Conservation (phyloP, 2,113 vertebrate species). For the Poicephalus gulielmi region DNA sequence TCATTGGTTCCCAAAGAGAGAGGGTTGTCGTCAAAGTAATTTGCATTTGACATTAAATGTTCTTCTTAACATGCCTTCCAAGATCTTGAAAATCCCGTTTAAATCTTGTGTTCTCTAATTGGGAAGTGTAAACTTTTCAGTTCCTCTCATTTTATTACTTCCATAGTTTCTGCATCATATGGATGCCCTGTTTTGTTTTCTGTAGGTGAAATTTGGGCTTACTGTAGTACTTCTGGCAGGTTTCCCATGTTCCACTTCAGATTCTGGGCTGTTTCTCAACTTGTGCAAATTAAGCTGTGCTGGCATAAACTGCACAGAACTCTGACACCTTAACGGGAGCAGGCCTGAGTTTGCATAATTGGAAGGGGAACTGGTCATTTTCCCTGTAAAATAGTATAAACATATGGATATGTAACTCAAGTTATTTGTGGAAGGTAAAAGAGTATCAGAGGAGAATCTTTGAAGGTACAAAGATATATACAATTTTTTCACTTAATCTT, state of each 20-base stretch:
- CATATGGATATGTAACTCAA: neutral
- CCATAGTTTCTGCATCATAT: neutral
- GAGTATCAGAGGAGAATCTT: slow-evolving; percentile 25
- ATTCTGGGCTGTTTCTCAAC: slow-evolving; percentile 1
- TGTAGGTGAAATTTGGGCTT: neutral
- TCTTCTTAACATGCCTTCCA: neutral
- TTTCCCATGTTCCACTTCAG: neutral
- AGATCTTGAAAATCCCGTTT: neutral
- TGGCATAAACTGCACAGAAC: neutral
- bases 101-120: neutral
- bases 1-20: neutral
- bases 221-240: neutral
- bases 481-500: slow-evolving; percentile 57
- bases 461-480: neutral
- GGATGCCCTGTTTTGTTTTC: neutral
- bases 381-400: neutral
- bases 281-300: slow-evolving; percentile 6
- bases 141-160: neutral
- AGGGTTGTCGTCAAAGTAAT: neutral
- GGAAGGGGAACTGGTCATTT: neutral
- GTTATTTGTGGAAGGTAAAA: neutral
- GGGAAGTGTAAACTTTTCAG: neutral
- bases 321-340: neutral
- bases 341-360: neutral
- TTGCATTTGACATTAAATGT: neutral